Conservation (phyloP, 2,888 invertebrate species). For the Leptinotarsa juncta region DNA sequence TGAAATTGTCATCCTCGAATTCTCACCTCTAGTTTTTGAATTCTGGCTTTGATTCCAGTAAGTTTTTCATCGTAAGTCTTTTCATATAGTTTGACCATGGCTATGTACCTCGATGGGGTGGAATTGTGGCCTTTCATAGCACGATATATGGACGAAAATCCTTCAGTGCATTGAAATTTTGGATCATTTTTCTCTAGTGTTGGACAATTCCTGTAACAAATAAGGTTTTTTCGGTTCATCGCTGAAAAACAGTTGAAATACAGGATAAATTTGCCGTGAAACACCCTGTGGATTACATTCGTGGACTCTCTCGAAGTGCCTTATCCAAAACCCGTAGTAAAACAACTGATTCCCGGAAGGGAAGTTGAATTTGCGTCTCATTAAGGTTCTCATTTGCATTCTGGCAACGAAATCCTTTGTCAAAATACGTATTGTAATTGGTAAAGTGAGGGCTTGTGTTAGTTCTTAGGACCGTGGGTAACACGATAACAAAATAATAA, state of each 20-base stretch:
- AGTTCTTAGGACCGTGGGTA: neutral
- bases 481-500: too few species aligned
- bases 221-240: too few species aligned
- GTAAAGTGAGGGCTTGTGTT: neutral
- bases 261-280: too few species aligned
- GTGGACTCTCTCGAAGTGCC: neutral
- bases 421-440: neutral
- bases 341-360: neutral
- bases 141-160: slow-evolving; percentile 64
- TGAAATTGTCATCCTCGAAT: neutral
- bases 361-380: neutral
- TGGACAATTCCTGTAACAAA: slow-evolving; percentile 6
- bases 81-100: slow-evolving; percentile 70
- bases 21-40: slow-evolving; percentile 74
- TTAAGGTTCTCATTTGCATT: neutral
- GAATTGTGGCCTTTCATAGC: slow-evolving; percentile 63
- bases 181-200: slow-evolving; percentile 20
- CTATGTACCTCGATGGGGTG: slow-evolving; percentile 70
- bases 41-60: slow-evolving; percentile 70
- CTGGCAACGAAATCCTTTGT: neutral
- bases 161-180: slow-evolving; percentile 23
- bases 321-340: neutral
- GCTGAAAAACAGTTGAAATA: too few species aligned
- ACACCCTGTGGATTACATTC: neutral
- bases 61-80: slow-evolving; percentile 74